These are phyloP conservation scores for Archivesica marissinica DNA, from an alignment of 1,140 invertebrate species.

Conservation along the genomic window DNA sequence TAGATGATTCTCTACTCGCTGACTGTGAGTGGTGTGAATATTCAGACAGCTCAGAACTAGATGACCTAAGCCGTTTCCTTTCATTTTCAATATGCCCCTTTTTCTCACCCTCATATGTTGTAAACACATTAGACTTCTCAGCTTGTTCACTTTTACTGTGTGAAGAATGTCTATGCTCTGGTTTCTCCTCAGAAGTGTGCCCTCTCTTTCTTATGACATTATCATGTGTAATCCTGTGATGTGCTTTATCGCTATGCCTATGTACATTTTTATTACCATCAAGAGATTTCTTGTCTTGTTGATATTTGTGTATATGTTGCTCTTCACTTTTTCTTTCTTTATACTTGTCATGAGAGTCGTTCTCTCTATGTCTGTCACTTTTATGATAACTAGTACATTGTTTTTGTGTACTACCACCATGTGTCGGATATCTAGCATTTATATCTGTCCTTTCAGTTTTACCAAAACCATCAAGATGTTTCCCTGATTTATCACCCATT, in stretches of 20 bases:
- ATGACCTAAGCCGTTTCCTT: background rate
- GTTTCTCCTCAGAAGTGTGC: constrained; percentile 10
- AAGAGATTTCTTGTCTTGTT: background rate
- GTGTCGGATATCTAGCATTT: constrained; percentile 17
- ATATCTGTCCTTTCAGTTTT: background rate
- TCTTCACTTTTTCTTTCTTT: background rate
- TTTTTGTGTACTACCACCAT: background rate
- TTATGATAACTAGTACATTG: background rate
- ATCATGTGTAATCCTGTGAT: background rate
- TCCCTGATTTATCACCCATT: background rate
- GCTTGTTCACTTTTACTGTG: background rate
- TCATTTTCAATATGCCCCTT: constrained; percentile 16
- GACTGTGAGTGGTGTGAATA: background rate
- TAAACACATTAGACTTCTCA: background rate
- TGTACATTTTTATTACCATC: background rate
- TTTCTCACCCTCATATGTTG: background rate
- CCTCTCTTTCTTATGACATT: background rate
- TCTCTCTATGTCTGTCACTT: background rate
- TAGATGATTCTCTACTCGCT: background rate
- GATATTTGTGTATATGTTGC: constrained; percentile 2
- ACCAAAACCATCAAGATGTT: too few species aligned
- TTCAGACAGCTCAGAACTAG: background rate
- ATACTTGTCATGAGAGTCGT: background rate
- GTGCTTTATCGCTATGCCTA: background rate
- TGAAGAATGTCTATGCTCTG: background rate